Evolutionary conservation across 2,113 vertebrate species (phyloP).

Genomic region (Pygoscelis antarcticus): DNA sequence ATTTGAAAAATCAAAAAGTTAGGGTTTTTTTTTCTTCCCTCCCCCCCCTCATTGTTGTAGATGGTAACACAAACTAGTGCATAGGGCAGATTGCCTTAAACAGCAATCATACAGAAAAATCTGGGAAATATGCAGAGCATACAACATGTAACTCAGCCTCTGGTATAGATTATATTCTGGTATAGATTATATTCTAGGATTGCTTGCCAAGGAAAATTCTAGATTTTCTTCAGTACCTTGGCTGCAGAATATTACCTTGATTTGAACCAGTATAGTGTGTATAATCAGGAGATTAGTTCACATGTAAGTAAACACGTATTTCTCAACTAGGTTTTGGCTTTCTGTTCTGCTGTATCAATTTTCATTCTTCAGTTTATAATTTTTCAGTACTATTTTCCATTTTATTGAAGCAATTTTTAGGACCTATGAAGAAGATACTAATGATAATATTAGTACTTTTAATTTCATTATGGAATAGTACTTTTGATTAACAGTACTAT

Average conservation of each 20-base stretch:
- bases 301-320: neutral
- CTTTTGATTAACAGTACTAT: neutral
- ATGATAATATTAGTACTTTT: neutral
- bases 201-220: neutral
- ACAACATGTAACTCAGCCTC: neutral
- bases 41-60: neutral
- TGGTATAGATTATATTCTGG: neutral
- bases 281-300: neutral
- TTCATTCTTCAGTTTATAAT: neutral
- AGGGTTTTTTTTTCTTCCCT: too few species aligned
- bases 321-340: neutral
- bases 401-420: neutral
- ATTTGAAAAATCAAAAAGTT: neutral
- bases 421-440: neutral
- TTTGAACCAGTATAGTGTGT: neutral
- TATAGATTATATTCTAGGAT: neutral
- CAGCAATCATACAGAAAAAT: neutral
- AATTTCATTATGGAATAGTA: neutral
- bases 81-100: neutral
- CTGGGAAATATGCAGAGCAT: neutral
- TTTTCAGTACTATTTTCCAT: neutral
- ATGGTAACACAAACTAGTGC: neutral
- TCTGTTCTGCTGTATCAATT: neutral
- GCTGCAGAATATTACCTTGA: neutral
- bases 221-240: neutral